Conservation (phyloP, 2,113 vertebrate genomes). For the Epinephelus cyanopodus region DNA sequence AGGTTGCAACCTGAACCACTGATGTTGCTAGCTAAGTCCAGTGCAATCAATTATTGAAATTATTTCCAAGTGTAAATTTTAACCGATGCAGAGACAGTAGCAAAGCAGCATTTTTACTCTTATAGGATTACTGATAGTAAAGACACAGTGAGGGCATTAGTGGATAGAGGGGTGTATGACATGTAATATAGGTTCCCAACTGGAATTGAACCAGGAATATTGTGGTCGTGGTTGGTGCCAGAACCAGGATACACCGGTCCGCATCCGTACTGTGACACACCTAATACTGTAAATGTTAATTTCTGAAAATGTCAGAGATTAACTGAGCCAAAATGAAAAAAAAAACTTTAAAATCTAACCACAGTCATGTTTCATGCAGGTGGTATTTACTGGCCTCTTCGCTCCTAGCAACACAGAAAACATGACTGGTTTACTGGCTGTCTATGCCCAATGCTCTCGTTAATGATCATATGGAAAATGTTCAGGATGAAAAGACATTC, state of each 20-base stretch:
- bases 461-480: background rate
- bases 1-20: background rate
- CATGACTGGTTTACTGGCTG: background rate
- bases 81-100: background rate
- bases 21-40: background rate
- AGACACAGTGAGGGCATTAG: background rate
- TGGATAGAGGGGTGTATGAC: background rate
- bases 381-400: background rate
- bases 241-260: background rate
- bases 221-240: background rate
- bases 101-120: background rate
- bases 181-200: background rate
- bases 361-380: background rate
- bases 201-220: background rate
- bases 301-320: background rate
- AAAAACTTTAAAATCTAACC: no score
- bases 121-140: background rate
- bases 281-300: background rate
- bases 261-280: background rate
- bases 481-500: constrained; percentile 16
- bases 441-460: background rate
- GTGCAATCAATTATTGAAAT: background rate
- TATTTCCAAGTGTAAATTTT: background rate
- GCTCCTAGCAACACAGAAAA: constrained; percentile 2
- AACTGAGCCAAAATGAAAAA: background rate